Evolutionary conservation across 2,113 vertebrate species (phyloP).

Genomic region (Tonatia bakeri): DNA sequence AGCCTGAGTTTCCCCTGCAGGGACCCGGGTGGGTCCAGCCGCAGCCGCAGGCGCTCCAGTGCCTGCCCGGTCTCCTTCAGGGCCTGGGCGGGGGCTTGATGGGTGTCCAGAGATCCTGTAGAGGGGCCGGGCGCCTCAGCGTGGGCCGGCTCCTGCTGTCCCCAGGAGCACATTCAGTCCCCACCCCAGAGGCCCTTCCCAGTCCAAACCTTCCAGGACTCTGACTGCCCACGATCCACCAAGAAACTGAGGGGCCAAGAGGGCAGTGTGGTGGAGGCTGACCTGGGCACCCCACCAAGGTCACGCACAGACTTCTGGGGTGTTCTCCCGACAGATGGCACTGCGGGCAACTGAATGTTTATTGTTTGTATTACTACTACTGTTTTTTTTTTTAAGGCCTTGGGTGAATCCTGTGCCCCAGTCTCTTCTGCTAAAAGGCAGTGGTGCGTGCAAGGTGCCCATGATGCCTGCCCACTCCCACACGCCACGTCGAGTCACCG

Average conservation of each 20-base stretch:
- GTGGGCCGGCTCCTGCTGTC: neutral
- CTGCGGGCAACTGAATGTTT: neutral
- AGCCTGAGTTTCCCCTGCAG: slow-evolving; percentile 84
- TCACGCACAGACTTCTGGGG: neutral
- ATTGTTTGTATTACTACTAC: neutral
- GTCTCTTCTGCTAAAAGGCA: neutral
- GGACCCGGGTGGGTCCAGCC: slow-evolving; percentile 73
- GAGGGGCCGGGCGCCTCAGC: neutral
- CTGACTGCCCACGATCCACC: neutral
- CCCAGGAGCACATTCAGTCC: neutral
- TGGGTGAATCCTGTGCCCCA: neutral
- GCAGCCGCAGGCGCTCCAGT: slow-evolving; percentile 81
- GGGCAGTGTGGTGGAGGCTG: no score
- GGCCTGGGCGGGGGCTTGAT: slow-evolving; percentile 25
- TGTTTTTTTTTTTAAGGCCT: neutral
- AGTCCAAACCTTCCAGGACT: neutral
- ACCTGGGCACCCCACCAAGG: fast-evolving
- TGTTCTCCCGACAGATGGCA: neutral
- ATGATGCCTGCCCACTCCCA: fast-evolving
- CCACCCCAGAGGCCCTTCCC: neutral
- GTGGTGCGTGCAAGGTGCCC: fast-evolving
- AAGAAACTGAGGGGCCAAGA: neutral
- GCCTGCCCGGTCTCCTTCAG: slow-evolving; percentile 81
- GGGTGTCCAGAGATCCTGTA: slow-evolving; percentile 64
- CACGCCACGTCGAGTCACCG: fast-evolving